Evolutionary conservation across 2,888 invertebrate species (phyloP), one percentile per base, ranked within the genome.

Genomic region (Subacronicta megacephala): DNA sequence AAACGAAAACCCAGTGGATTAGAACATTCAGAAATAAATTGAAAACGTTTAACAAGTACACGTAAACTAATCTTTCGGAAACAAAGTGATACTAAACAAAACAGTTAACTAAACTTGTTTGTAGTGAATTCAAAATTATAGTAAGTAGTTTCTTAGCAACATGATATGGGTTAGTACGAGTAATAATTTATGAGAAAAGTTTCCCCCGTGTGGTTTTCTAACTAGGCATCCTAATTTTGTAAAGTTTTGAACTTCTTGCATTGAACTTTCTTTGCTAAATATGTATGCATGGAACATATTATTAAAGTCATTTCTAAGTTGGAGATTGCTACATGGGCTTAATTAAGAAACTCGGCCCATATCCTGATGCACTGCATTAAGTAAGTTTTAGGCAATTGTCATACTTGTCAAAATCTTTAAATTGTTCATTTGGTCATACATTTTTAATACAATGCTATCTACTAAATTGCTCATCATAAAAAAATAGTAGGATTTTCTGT

Each of bases 171-270:
- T 71, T 64, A 68, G 68, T 65, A 51, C 59, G 59, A 37, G 41
- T 69, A 77, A 78, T 81, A 74, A 78, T 80, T 81, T 81, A 80
- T 77, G 72, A 75, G 69, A 51, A 66, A 81, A 81, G 77, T 80
- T 79, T 70, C 37, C 29, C 54, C 51, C 74, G 69, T 67, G 76
- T 70, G 76, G 79, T 75, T 75, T 77, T 72, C 69, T 66, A 67
- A 75, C 75, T 72, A 77, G 69, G 60, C 58, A 63, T 71, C 61
- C 67, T 79, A 75, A 80, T 78, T 70, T 66, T 51, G 51, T 61
- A 58, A 63, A 68, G 63, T 79, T 79, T 55, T 57, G 44, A 60
- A 64, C 49, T 63, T 33, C 54, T 52, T 52, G 53, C 47, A 40
- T 47, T 41, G 38, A 62, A 64, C 46, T 67, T 71, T 54, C 62